These are phyloP conservation scores for Caenorhabditis panamensis DNA, from an alignment of 2,888 invertebrate genomes.

Conservation along the genomic window DNA sequence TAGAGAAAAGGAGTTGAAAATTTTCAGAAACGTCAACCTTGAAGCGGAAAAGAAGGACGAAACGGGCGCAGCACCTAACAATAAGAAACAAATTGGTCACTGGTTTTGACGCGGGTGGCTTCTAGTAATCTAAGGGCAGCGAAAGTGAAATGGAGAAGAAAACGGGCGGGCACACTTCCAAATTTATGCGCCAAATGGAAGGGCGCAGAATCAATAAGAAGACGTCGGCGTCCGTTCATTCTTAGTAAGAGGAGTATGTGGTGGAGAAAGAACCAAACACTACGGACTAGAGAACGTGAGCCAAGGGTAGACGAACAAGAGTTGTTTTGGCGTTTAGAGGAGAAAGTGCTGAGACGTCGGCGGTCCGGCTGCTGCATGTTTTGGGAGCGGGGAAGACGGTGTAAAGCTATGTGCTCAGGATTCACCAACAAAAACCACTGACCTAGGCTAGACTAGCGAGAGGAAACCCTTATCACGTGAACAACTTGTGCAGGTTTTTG, in stretches of 20 bases:
- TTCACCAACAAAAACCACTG: not conserved
- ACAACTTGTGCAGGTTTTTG: not conserved
- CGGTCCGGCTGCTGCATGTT: not conserved
- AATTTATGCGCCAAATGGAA: not conserved
- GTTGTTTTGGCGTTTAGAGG: slow-evolving; percentile 3
- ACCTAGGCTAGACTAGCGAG: not conserved
- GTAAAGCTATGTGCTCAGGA: not conserved
- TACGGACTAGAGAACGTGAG: not conserved
- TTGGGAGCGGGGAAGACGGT: not conserved
- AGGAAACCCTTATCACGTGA: not conserved
- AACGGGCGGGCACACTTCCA: not conserved
- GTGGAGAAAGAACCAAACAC: not conserved
- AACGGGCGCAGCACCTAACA: too few relatives aligned
- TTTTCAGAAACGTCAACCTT: not conserved
- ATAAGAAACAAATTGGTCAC: too few relatives aligned
- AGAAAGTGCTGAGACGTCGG: not conserved
- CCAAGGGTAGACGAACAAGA: not conserved
- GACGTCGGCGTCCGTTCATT: not conserved
- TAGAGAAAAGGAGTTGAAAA: too few relatives aligned
- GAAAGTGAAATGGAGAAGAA: not conserved
- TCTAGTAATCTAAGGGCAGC: not conserved
- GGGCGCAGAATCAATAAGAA: not conserved
- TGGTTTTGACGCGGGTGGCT: not conserved
- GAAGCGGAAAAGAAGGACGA: not conserved
- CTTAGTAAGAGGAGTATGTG: not conserved